Base-by-base conservation (phyloP, 2,113 vertebrate genomes). In the Pholis gunnellus region DNA sequence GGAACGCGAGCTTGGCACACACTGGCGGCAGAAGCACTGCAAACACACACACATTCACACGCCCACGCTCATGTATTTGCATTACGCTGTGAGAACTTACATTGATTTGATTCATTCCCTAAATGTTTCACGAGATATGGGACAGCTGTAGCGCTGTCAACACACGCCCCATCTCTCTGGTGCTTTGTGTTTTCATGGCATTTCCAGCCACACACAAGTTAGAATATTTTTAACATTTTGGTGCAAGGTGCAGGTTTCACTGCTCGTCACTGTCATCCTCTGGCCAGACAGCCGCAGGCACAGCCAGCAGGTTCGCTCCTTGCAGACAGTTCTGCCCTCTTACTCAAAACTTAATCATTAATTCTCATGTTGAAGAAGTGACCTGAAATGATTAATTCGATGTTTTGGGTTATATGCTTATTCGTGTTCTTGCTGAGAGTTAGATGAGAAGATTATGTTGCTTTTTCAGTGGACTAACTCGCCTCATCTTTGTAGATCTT, bases 281-380 rank as follows among this genome's bases (percentile, higher is more conserved):
- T 31, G 18, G 50, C 27, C 78, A 63, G 63, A 78, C 29, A 54
- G 77, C 82, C 60, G 9, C 72, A 14, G 83, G 67, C 78, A 48
- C 73, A 29, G 56, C 48, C 59, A 27, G n/a, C 17, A 56, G 50
- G 15, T 42, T 14, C 17, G 18, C 29, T 59, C 70, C 36, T 0
- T 69, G 10, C 27, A 63, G 36, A n/a, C 17, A 74, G 11, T 42
- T 50, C 50, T 54, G 6, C 25, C 52, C 48, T 18, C 31, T 63
- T 17, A 66, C 52, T 72, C 25, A 48, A 44, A 72, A 61, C 14
- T 0, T 44, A 25, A 65, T 82, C 61, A 77, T 68, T 36, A 65
- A 31, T 69, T 66, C 42, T 67, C 31, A 46, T 8, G 31, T 17
- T 42, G 54, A 64, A 63, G 50, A 59, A 57, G 44, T 25, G 54